These are phyloP conservation scores for Gavia stellata DNA, from an alignment of 2,113 vertebrate species.

Conservation along the genomic window DNA sequence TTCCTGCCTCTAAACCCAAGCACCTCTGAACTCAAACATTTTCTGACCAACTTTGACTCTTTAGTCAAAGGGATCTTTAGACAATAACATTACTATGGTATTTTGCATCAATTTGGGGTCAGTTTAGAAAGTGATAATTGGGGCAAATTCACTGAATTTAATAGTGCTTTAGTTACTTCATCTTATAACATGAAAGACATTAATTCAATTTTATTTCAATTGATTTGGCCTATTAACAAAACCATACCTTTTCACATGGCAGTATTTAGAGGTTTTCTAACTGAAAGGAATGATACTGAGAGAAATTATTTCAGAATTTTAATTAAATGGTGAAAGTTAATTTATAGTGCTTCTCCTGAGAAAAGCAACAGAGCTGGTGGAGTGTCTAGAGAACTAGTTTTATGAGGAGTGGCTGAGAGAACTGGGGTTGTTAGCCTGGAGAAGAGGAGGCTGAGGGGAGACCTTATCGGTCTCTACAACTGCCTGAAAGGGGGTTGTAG, in stretches of 20 bases:
- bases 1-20: not conserved
- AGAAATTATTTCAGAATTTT: not conserved
- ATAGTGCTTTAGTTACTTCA: not conserved
- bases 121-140: not conserved
- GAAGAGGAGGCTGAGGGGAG: not conserved
- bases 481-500: not conserved
- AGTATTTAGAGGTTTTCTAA: not conserved
- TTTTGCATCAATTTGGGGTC: not conserved
- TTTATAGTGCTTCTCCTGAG: not conserved
- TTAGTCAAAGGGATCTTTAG: not conserved
- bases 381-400: not conserved
- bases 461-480: fast-evolving
- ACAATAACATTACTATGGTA: not conserved
- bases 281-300: not conserved
- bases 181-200: not conserved
- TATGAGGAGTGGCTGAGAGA: fast-evolving
- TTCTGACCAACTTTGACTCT: not conserved
- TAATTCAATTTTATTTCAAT: not conserved
- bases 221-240: not conserved
- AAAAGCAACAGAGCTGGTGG: not conserved
- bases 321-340: not conserved
- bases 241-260: not conserved
- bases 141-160: not conserved
- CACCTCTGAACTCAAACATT: not conserved
- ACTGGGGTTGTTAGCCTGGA: fast-evolving